phyloP scores from a whole-genome alignment of 2,797 vertebrate species.

The Poeciliopsis presidionis region DNA sequence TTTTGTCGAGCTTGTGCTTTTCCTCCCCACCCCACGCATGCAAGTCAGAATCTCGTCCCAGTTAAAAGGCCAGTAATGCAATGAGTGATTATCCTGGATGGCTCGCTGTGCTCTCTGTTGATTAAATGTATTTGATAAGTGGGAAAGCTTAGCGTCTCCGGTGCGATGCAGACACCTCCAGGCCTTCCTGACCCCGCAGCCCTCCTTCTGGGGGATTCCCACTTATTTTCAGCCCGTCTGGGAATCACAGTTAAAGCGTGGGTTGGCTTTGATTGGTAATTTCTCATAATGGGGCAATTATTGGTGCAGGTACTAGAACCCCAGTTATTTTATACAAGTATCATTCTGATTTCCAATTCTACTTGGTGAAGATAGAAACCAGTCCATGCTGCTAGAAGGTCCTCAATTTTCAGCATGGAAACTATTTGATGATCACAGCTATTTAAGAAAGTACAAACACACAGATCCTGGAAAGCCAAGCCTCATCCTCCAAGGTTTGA shows the following conservation, averaged over 20 bases:
- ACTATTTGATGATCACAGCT: background rate
- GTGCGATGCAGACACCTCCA: background rate
- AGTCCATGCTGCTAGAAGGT: background rate
- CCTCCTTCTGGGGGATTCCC: background rate
- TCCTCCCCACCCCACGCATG: background rate
- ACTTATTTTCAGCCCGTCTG: background rate
- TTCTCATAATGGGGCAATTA: background rate
- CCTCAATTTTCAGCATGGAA: background rate
- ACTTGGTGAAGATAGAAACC: background rate
- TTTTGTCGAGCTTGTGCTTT: constrained; percentile 49
- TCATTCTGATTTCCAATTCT: background rate
- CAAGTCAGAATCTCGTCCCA: constrained; percentile 49
- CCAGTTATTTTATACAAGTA: background rate
- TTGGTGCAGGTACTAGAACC: background rate
- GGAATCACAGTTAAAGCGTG: too few species aligned
- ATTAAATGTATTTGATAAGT: constrained; percentile 21
- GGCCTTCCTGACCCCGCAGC: background rate
- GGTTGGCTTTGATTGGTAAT: background rate
- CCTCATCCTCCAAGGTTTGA: background rate
- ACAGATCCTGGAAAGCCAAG: background rate
- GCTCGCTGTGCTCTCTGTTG: constrained; percentile 10
- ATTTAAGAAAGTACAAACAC: background rate
- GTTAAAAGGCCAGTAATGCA: constrained; percentile 33
- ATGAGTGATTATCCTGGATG: constrained; percentile 46
- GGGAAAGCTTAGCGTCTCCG: background rate